Conservation (phyloP, 1,140 invertebrate species). For the Hycleus cichorii region DNA sequence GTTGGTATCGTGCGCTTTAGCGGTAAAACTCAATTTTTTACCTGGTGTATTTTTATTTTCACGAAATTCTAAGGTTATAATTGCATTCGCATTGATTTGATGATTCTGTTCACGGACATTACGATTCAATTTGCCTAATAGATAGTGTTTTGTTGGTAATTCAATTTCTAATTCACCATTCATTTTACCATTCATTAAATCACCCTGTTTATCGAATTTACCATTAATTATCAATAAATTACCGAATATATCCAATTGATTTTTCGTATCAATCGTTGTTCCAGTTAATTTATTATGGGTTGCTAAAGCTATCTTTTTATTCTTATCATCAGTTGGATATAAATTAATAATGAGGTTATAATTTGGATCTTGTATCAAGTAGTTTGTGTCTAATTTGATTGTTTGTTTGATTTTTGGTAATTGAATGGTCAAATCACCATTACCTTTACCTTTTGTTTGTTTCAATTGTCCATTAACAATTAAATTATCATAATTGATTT, state of each 20-base stretch:
- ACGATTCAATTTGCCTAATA: slow-evolving; percentile 45
- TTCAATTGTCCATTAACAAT: slow-evolving; percentile 50
- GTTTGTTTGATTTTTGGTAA: slow-evolving; percentile 48
- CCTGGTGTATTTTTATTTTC: slow-evolving; percentile 47
- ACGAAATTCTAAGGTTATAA: slow-evolving; percentile 45
- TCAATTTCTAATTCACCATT: slow-evolving; percentile 46
- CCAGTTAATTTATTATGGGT: slow-evolving; percentile 52
- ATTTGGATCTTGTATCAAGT: slow-evolving; percentile 47
- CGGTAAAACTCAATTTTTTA: slow-evolving; percentile 38
- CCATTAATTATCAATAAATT: slow-evolving; percentile 50
- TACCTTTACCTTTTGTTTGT: slow-evolving; percentile 47
- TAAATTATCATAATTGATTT: slow-evolving; percentile 44
- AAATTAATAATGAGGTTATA: slow-evolving; percentile 54
- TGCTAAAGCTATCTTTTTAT: slow-evolving; percentile 53
- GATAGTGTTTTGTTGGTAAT: slow-evolving; percentile 49
- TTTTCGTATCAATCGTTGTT: slow-evolving; percentile 56
- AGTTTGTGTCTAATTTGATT: slow-evolving; percentile 53
- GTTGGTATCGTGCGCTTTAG: slow-evolving; percentile 38
- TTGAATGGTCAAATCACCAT: slow-evolving; percentile 49
- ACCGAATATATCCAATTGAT: slow-evolving; percentile 48
- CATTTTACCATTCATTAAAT: slow-evolving; percentile 40
- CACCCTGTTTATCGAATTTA: slow-evolving; percentile 42
- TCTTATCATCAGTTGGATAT: slow-evolving; percentile 58
- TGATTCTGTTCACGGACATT: slow-evolving; percentile 35
- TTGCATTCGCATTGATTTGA: slow-evolving; percentile 40